Conservation (phyloP, 2,888 invertebrate genomes). For the Melikaiella ostensackeni region DNA sequence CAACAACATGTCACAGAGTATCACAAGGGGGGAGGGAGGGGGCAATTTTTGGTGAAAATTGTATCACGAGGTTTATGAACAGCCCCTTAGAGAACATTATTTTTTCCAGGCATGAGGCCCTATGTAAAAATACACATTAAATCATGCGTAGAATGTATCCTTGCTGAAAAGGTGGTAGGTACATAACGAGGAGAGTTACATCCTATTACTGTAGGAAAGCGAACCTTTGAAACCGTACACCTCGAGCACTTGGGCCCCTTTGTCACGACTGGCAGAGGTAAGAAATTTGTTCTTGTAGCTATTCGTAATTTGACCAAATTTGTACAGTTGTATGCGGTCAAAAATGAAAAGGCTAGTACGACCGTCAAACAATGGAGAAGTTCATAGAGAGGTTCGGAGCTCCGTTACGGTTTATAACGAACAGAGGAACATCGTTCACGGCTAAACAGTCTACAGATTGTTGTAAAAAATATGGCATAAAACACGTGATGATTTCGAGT, state of each 20-base stretch:
- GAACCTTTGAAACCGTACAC: slow-evolving; percentile 55
- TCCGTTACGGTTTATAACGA: background rate
- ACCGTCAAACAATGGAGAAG: background rate
- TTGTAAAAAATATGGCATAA: slow-evolving; percentile 17
- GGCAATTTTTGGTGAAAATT: background rate
- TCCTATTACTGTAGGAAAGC: slow-evolving; percentile 52
- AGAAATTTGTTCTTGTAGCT: slow-evolving; percentile 49
- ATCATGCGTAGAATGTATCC: background rate
- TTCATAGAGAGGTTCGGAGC: background rate
- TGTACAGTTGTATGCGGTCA: slow-evolving; percentile 47
- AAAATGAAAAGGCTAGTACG: slow-evolving; percentile 36
- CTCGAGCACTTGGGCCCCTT: slow-evolving; percentile 56
- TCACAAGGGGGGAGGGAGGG: too few relatives aligned
- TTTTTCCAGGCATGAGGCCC: background rate
- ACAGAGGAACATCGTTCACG: slow-evolving; percentile 28
- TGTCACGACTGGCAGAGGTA: slow-evolving; percentile 39
- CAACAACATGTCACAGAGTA: too few relatives aligned
- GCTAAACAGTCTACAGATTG: background rate
- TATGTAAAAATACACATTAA: background rate
- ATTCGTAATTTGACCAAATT: slow-evolving; percentile 50
- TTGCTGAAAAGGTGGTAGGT: slow-evolving; percentile 30
- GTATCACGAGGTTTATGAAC: too few relatives aligned
- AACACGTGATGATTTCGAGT: slow-evolving; percentile 27
- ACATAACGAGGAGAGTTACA: slow-evolving; percentile 39
- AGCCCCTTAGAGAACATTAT: background rate